Percentiles rank a stretch among this genome's conserved stretches.
These are phyloP conservation scores for Drosophila ohnishii DNA, from an alignment of 1,140 invertebrate genomes.

Conservation along the genomic window DNA sequence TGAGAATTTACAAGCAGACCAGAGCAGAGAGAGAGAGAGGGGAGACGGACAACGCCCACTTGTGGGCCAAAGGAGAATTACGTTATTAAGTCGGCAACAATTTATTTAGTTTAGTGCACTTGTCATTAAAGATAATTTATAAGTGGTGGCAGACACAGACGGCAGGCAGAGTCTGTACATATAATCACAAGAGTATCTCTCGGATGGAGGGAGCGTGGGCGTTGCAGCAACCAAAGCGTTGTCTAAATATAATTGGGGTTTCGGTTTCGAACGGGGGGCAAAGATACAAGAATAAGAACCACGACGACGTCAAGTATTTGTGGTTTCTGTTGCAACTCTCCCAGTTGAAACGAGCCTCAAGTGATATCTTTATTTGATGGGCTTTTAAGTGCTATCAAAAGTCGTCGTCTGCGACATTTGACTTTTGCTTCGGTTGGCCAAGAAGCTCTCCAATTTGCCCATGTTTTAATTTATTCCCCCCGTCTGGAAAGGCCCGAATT, in stretches of 20 bases:
- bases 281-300: slow-evolving; percentile 8
- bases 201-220: slow-evolving; percentile 53
- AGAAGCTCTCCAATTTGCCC: slow-evolving; percentile 28
- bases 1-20: slow-evolving; percentile 4
- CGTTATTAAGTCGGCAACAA: slow-evolving; percentile 72
- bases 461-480: slow-evolving; percentile 33
- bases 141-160: slow-evolving; percentile 35
- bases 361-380: slow-evolving; percentile 60
- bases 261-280: slow-evolving; percentile 9
- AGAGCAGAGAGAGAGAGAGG: background rate
- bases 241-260: slow-evolving; percentile 61
- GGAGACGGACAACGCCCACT: slow-evolving; percentile 50
- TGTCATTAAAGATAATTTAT: slow-evolving; percentile 80
- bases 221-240: slow-evolving; percentile 31
- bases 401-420: slow-evolving; percentile 49
- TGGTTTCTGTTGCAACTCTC: slow-evolving; percentile 57
- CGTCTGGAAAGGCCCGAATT: slow-evolving; percentile 21
- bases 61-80: slow-evolving; percentile 58
- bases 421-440: slow-evolving; percentile 34
- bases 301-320: slow-evolving; percentile 5
- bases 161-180: slow-evolving; percentile 12
- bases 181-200: slow-evolving; percentile 57
- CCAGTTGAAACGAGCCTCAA: slow-evolving; percentile 16
- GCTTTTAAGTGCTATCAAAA: slow-evolving; percentile 63
- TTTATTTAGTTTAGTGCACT: slow-evolving; percentile 79